Conservation (phyloP, 2,888 invertebrate genomes). For the Isotomurus palustris region DNA sequence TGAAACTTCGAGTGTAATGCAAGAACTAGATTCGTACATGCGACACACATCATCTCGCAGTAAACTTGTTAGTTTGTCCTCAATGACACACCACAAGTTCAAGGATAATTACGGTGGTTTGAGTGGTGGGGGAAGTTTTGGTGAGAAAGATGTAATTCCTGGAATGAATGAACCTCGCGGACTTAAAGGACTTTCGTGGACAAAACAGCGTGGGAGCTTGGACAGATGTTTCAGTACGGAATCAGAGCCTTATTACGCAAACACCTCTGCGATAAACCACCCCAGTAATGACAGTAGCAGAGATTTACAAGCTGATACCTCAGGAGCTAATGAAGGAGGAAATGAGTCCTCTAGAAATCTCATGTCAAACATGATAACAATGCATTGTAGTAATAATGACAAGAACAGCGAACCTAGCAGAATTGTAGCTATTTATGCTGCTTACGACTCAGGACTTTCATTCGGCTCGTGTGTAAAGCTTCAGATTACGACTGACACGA, state of each 20-base stretch:
- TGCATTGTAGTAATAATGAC: neutral
- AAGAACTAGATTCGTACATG: conserved; percentile 8
- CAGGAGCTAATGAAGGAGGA: neutral
- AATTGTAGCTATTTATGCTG: conserved; percentile 77
- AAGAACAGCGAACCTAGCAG: conserved; percentile 2
- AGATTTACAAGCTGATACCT: neutral
- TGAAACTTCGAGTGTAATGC: neutral
- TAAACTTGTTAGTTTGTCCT: conserved; percentile 8
- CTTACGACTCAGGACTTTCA: conserved; percentile 91
- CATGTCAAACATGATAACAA: neutral
- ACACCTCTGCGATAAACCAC: neutral
- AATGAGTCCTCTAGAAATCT: neutral
- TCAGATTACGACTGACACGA: conserved; percentile 87
- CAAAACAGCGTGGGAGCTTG: conserved; percentile 10
- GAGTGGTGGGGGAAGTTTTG: neutral
- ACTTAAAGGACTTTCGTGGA: conserved; percentile 6
- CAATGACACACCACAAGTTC: conserved; percentile 4
- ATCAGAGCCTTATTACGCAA: too few species aligned
- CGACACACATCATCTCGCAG: conserved; percentile 6
- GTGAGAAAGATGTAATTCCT: neutral
- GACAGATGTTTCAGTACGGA: conserved; percentile 3
- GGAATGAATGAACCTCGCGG: conserved; percentile 4
- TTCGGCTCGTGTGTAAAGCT: conserved; percentile 88
- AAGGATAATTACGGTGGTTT: neutral
- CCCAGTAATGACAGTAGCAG: neutral